Base-by-base conservation (phyloP, 2,888 invertebrate species). In the Hypomecis punctinalis region DNA sequence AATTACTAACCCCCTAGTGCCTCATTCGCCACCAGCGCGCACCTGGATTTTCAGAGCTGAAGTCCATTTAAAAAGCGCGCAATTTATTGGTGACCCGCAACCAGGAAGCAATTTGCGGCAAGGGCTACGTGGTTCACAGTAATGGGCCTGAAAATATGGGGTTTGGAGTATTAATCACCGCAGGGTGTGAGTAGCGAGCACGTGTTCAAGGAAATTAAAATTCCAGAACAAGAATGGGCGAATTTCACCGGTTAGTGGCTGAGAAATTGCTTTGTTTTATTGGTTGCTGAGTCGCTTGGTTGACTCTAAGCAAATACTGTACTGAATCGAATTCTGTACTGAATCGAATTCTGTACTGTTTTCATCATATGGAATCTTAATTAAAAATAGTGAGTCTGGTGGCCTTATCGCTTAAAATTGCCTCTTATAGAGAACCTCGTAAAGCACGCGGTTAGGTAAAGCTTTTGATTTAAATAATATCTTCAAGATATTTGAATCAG, bases 81-180 rank as follows among this genome's bases (percentile, higher is more conserved):
- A 48, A 59, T 63, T 63, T 63, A 63, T 59, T 35, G 23, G 49
- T 42, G 54, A 49, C 59, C 58, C 49, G 46, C 11, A 42, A 59
- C 35, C 49, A 59, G 59, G 63, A 59, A 63, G 54, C 54, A 55
- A 59, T 63, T 63, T 63, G 45, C 45, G 49, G 59, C 59, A 59
- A 59, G 35, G 48, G 63, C n/a, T 48, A 33, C 55, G 59, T 39
- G 48, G 48, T 54, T 54, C 13, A 52, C 59, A 49, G 54, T 63
- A 63, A 63, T 59, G 54, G 59, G n/a, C 7, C 13, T 39, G 45
- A 46, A 58, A 59, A 54, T 55, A 51, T 49, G 49, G 52, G 23
- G 36, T 43, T 63, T 47, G 43, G 36, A 49, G 52, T 58, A 63
- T 54, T 46, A 52, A 45, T 52, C 33, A 42, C 53, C n/a, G 11